A percentile compares a stretch with the other conserved stretches of the same genome.
Conservation (phyloP, 2,113 vertebrate genomes). For the Dissostichus mawsoni region DNA sequence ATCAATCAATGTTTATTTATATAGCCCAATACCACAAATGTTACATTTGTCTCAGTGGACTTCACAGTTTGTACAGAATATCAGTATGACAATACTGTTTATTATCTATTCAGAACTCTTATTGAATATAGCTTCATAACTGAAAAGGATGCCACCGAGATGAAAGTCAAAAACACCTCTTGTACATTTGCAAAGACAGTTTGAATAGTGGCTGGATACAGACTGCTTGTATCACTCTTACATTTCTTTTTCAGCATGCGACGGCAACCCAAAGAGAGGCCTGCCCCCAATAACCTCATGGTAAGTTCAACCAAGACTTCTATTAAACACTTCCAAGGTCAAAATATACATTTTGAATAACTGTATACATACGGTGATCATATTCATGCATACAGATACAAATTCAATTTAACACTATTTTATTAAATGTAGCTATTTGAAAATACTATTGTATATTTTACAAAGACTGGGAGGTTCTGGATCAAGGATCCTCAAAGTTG, state of each 20-base stretch:
- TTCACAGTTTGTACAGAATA: no score
- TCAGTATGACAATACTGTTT: no score
- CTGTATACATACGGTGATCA: constrained; percentile 42
- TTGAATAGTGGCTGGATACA: constrained; percentile 31
- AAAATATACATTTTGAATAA: constrained; percentile 50
- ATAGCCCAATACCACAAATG: no score
- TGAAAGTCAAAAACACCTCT: constrained; percentile 33
- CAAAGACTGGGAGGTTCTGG: constrained; percentile 54
- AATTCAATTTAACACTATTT: constrained; percentile 60
- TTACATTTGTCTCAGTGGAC: no score
- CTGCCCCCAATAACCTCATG: constrained; percentile 97
- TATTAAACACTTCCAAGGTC: constrained; percentile 56
- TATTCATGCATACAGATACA: constrained; percentile 48
- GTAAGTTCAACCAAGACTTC: constrained; percentile 83
- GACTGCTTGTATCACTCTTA: constrained; percentile 41
- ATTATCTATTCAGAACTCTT: constrained; percentile 17
- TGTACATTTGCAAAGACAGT: neutral
- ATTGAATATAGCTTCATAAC: constrained; percentile 24
- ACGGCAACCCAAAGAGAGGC: constrained; percentile 95
- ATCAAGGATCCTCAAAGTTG: constrained; percentile 66
- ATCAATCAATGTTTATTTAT: no score
- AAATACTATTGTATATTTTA: constrained; percentile 45
- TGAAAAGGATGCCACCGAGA: constrained; percentile 24
- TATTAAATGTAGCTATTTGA: constrained; percentile 47
- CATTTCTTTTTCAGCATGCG: constrained; percentile 87